These are phyloP conservation scores for Caenorhabditis angaria DNA, from an alignment of 2,888 invertebrate species.

Conservation along the genomic window DNA sequence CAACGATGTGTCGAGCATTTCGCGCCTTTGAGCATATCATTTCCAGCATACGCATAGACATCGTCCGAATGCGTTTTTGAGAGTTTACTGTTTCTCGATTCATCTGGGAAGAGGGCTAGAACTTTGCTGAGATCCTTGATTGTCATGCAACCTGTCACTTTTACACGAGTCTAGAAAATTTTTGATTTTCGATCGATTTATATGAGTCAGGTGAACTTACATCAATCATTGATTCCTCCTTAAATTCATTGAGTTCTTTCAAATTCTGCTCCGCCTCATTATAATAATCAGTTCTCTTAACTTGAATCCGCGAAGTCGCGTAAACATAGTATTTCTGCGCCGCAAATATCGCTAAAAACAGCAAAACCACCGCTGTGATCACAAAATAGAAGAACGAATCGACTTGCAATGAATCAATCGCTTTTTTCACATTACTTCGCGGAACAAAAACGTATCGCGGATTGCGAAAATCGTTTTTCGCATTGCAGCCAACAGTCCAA, in stretches of 20 bases:
- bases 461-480: not conserved
- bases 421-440: not conserved
- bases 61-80: not conserved
- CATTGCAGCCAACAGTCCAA: not conserved
- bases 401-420: not conserved
- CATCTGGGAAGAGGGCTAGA: not conserved
- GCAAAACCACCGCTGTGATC: not conserved
- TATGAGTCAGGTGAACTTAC: too few relatives aligned
- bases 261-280: not conserved
- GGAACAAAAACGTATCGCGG: not conserved
- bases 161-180: not conserved
- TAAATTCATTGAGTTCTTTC: not conserved
- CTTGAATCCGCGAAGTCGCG: not conserved
- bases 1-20: too few relatives aligned
- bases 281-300: not conserved
- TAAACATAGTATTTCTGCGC: not conserved
- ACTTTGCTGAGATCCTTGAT: not conserved
- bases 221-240: not conserved
- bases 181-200: too few relatives aligned
- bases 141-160: not conserved
- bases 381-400: not conserved
- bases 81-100: not conserved
- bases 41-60: not conserved
- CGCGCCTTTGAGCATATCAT: too few relatives aligned
- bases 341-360: not conserved